phyloP scores from a whole-genome alignment of 2,113 vertebrate species.

The Nansenia antarctica region DNA sequence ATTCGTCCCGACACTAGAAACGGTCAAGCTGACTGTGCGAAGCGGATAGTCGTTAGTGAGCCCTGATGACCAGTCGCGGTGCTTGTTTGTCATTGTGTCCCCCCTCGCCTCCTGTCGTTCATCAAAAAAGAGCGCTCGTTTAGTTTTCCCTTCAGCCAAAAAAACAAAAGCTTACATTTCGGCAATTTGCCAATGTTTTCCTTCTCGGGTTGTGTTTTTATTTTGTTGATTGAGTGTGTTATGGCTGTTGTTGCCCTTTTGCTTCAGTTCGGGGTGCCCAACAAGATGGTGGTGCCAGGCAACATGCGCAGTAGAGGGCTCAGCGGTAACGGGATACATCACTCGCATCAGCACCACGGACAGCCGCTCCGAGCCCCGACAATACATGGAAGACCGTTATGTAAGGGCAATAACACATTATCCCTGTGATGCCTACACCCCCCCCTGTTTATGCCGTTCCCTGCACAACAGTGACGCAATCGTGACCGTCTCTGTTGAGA shows the following conservation, averaged over 20 bases:
- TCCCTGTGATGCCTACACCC: slow-evolving; percentile 27
- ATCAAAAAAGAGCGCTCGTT: background rate
- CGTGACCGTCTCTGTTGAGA: too few species aligned
- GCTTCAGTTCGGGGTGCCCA: slow-evolving; percentile 70
- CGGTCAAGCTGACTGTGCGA: slow-evolving; percentile 46
- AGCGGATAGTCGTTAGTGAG: slow-evolving; percentile 47
- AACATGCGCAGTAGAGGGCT: slow-evolving; percentile 76
- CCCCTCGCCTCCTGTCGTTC: slow-evolving; percentile 3
- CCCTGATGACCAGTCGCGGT: slow-evolving; percentile 46
- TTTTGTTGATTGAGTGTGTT: slow-evolving; percentile 17
- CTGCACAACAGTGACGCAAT: too few species aligned
- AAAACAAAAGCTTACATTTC: slow-evolving; percentile 59
- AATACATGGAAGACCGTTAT: slow-evolving; percentile 28
- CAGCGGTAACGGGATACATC: slow-evolving; percentile 36
- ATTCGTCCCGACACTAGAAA: slow-evolving; percentile 24
- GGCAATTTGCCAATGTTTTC: slow-evolving; percentile 52
- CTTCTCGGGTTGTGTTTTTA: background rate
- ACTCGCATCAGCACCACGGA: slow-evolving; percentile 59
- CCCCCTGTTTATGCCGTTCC: too few species aligned
- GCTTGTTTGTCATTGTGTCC: slow-evolving; percentile 55
- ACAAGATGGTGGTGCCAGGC: slow-evolving; percentile 83
- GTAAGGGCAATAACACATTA: slow-evolving; percentile 5
- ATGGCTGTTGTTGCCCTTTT: slow-evolving; percentile 64
- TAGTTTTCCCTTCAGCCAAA: slow-evolving; percentile 2
- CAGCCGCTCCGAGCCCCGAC: slow-evolving; percentile 48